Evolutionary conservation across 2,888 invertebrate genomes (phyloP), one percentile per base, ranked within the genome.

Genomic region (Cepaea hortensis): DNA sequence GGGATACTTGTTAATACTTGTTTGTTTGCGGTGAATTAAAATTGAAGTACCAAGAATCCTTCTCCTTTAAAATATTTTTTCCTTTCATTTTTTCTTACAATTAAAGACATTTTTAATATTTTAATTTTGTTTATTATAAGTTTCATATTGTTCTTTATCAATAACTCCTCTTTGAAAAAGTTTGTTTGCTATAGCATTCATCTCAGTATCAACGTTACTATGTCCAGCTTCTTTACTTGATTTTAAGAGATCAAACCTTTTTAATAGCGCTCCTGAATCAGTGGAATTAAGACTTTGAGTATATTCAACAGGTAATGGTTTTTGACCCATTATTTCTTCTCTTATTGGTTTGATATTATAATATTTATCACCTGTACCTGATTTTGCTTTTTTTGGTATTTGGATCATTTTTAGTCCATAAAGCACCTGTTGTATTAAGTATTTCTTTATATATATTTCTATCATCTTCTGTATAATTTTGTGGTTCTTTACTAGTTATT

Each of bases 151-250:
- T 6, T 61, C 15, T 18, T 79, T 15, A 79, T 23, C 35, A 35
- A 62, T 79, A n/a, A n/a, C n/a, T n/a, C 15, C 6, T n/a, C 62
- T n/a, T n/a, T 18, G 23, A 35, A 62, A 79, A n/a, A 79, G 23
- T 15, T 79, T 20, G 35, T 62, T 35, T 15, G 79, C 23, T 62
- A 62, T 79, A 35, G n/a, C 13, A 3, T 35, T 62, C 79, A 79
- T 79, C 3, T 79, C 79, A 79, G n/a, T 4, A 62, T 79, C 35
- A 62, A 62, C 35, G 0, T 18, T 18, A 35, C 61, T 62, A 46
- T 79, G n/a, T 62, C 79, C 79, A 13, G 79, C 35, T 35, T 79
- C 35, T 79, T 79, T 79, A 62, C 62, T 79, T 7, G 79, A 61
- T 79, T 15, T 13, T 46, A 79, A n/a, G n/a, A 79, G 55, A 79